Evolutionary conservation across 1,140 invertebrate genomes (phyloP), one percentile per base, ranked within the genome.

Genomic region (Drosophila funebris): DNA sequence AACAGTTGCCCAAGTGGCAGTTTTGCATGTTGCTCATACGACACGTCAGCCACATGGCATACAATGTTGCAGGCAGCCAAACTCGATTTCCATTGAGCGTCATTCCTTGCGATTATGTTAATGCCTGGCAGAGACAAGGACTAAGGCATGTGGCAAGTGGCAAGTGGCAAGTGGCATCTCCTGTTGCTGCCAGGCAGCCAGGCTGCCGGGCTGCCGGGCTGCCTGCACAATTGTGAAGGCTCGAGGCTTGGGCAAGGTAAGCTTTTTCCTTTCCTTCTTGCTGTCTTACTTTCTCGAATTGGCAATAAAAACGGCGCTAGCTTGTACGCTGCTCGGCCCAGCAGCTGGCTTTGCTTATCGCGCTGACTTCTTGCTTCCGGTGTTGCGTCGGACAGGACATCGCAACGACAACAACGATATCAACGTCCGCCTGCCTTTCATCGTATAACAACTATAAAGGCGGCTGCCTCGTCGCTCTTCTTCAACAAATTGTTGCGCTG

Each of bases 401-500:
- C 66, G 56, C 74, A 27, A 27, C 24, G 24, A 5, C n/a, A n/a
- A n/a, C n/a, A n/a, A n/a, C n/a, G n/a, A n/a, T n/a, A n/a, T 29
- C 39, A 33, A 63, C 16, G 58, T 48, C 46, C 37, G 43, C 31
- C 6, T 53, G 43, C 31, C 62, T 33, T 36, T 36, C 50, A 46
- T 67, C 67, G 67, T 71, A 70, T 64, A 74, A 71, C 72, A 64
- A 58, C 24, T 53, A 41, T 53, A 41, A 29, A 64, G 13, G 60
- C 61, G 33, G 27, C 60, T 53, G 43, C 52, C 43, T 57, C 14
- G 46, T 44, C 43, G 56, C 66, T 53, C 62, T 71, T 76, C 73
- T 73, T 87, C 82, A 85, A 85, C 81, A 85, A 87, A 87, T 85
- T 87, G 81, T 85, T 85, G 81, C 78, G 80, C 78, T 75, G 68